Base-by-base conservation (phyloP, 2,113 vertebrate genomes). In the Aramus guarauna region DNA sequence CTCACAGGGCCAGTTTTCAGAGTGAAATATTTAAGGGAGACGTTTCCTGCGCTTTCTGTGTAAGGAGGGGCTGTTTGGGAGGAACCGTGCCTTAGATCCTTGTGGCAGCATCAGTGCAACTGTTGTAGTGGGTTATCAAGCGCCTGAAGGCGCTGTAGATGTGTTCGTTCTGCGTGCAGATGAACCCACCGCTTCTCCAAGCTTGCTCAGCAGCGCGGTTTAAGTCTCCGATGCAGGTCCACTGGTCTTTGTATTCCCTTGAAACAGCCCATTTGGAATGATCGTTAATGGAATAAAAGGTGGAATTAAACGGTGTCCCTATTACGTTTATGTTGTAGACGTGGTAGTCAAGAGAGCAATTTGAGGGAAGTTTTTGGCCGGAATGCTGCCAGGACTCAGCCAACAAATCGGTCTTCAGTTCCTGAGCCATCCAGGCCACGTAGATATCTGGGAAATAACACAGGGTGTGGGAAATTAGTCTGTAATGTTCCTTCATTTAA, bases 181-280 rank as follows among this genome's bases (percentile, higher is more conserved):
- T 79, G 82, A 99, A 98, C 7, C 99, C 99, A 48, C 99, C 99
- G 18, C 98, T 98, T 93, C 98, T 98, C 98, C 97, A 98, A 58
- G 98, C 96, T 92, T 99, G 99, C 37, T 97, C 66, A 0, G 76
- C 95, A 83, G 98, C 97, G 26, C 99, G 98, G 95, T 99, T 99
- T 92, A 99, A 92, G 83, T 99, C 99, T 87, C 99, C 99, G 20
- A 99, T 96, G 74, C 99, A 99, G 20, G 97, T 98, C 98, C 99
- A 98, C 77, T 78, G 97, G 89, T 98, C 97, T 96, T 97, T 52
- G 10, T 60, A 69, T 5, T 53, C 39, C 68, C 2, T 69, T 7
- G 99, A 99, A 94, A 99, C 98, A 39, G 99, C 98, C 99, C 99
- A 99, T 97, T 99, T 99, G 55, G 99, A 98, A 94, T 99, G 99